Conservation (phyloP, 2,113 vertebrate species). For the zebrafish (Danio rerio) region DNA sequence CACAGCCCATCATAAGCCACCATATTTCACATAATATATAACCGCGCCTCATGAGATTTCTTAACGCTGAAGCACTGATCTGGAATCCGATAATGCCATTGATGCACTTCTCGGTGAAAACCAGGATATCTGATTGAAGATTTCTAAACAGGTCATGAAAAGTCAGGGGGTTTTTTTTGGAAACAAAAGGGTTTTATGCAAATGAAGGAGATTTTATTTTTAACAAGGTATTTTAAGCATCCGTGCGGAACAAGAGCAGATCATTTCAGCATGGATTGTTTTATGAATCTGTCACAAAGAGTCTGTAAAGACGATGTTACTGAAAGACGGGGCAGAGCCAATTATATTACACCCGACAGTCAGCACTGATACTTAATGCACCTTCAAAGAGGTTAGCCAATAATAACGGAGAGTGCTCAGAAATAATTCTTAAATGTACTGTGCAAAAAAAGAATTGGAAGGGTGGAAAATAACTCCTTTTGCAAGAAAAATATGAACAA, state of each 20-base stretch:
- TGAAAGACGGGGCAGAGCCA: not conserved
- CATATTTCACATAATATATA: slow-evolving; percentile 19
- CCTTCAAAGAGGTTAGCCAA: not conserved
- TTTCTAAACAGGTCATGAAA: not conserved
- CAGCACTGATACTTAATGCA: not conserved
- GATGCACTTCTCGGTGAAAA: slow-evolving; percentile 1
- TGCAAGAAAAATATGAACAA: not conserved
- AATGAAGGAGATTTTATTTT: slow-evolving; percentile 1
- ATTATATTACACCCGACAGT: not conserved
- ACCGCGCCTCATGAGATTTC: not conserved
- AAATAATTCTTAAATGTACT: not conserved
- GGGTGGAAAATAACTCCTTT: not conserved
- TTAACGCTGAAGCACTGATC: not conserved
- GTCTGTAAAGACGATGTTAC: not conserved
- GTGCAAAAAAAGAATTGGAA: not conserved
- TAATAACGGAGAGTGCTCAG: not conserved
- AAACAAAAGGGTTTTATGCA: not conserved
- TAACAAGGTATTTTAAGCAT: slow-evolving; percentile 3
- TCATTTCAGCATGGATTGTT: not conserved
- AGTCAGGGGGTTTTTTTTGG: not conserved
- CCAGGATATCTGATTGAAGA: not conserved
- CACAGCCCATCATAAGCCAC: slow-evolving; percentile 5
- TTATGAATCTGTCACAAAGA: slow-evolving; percentile 6
- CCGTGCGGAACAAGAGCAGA: not conserved
- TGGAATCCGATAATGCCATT: slow-evolving; percentile 3